phyloP scores from a whole-genome alignment of 1,140 invertebrate genomes.

The Cyclina sinensis region DNA sequence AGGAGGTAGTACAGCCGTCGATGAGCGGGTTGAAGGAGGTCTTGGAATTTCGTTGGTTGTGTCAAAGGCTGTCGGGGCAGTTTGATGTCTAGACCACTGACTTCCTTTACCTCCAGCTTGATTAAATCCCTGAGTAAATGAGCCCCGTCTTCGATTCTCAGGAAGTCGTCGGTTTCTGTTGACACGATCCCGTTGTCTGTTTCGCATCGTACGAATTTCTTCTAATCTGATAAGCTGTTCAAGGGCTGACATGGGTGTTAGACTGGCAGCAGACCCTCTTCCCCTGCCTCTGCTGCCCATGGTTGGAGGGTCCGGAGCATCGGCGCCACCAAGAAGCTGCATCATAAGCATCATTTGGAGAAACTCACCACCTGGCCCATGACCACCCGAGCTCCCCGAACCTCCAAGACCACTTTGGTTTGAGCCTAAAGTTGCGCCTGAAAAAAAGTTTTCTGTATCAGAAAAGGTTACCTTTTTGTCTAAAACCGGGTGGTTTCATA shows the following conservation, averaged over 20 bases:
- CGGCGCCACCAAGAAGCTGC: conserved; percentile 5
- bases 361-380: background rate
- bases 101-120: background rate
- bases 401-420: background rate
- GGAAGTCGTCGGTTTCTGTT: background rate
- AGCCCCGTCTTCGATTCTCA: background rate
- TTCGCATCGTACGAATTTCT: background rate
- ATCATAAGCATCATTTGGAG: background rate
- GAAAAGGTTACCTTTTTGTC: background rate
- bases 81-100: too few relatives aligned
- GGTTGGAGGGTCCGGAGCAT: background rate
- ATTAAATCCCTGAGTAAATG: background rate
- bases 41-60: background rate
- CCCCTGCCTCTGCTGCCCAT: background rate
- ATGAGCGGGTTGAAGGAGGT: background rate
- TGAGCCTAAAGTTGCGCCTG: background rate
- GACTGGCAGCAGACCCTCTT: background rate
- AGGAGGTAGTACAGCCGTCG: background rate
- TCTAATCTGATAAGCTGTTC: background rate
- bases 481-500: background rate
- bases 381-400: background rate
- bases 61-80: too few relatives aligned
- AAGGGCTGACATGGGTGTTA: background rate
- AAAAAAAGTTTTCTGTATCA: background rate
- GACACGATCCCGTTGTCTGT: background rate